phyloP scores from a whole-genome alignment of 2,113 vertebrate genomes.

The Atlantisia rogersi region DNA sequence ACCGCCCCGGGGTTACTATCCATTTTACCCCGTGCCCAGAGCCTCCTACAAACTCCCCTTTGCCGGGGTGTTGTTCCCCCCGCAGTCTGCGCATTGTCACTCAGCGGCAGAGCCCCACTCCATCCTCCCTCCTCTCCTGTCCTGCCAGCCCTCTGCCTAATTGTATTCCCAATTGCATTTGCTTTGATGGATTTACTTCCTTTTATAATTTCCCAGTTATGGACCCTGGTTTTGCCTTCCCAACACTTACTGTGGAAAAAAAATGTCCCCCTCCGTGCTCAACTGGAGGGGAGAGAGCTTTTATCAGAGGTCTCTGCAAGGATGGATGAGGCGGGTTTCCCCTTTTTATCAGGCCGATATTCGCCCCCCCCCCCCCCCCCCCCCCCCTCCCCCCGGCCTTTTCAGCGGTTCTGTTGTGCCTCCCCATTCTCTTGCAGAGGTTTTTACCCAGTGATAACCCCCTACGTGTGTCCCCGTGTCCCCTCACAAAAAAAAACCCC shows the following conservation, averaged over 20 bases:
- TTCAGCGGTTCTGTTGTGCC: rapidly evolving
- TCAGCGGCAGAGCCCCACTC: conserved; percentile 77
- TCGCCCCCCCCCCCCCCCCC: rapidly evolving
- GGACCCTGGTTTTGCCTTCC: conserved; percentile 73
- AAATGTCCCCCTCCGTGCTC: conserved; percentile 1
- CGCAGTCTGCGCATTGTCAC: conserved; percentile 81
- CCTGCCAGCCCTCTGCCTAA: conserved; percentile 65
- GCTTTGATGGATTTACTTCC: conserved; percentile 83
- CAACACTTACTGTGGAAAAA: conserved; percentile 59
- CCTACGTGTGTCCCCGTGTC: no score
- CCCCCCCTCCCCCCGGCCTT: rapidly evolving
- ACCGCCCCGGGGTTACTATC: conserved; percentile 56
- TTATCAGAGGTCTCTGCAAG: background rate
- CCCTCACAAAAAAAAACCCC: no score
- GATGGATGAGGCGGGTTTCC: background rate
- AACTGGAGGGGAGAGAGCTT: background rate
- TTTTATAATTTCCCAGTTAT: conserved; percentile 82
- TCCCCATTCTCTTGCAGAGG: background rate
- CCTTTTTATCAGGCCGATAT: background rate
- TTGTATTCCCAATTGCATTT: conserved; percentile 79
- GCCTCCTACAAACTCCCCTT: conserved; percentile 77
- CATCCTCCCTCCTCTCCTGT: conserved; percentile 74
- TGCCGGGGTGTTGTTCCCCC: conserved; percentile 57
- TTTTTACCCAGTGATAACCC: background rate
- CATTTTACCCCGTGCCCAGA: conserved; percentile 65